Evolutionary conservation across 2,113 vertebrate genomes (phyloP).

Genomic region (Chiloscyllium plagiosum): DNA sequence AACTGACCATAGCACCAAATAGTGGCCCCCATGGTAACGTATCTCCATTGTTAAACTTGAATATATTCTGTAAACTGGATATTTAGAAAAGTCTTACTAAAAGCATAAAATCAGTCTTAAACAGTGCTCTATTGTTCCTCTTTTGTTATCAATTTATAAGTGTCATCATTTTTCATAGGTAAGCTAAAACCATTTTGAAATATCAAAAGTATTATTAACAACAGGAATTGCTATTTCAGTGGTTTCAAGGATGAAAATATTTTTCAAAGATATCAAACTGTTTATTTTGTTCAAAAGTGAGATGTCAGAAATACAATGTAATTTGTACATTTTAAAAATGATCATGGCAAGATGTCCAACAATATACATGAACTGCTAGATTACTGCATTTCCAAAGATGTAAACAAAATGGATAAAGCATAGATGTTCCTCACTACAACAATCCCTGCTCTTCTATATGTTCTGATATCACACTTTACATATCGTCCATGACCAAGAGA

Average conservation of each 20-base stretch:
- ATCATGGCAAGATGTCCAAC: neutral
- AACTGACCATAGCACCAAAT: slow-evolving; percentile 51
- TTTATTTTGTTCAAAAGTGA: neutral
- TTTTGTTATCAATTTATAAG: neutral
- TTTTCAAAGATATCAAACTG: neutral
- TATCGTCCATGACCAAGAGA: neutral
- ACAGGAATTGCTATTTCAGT: neutral
- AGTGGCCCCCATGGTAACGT: slow-evolving; percentile 46
- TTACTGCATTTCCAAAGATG: neutral
- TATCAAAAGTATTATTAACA: neutral
- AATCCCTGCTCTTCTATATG: neutral
- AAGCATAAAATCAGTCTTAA: neutral
- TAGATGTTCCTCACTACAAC: neutral
- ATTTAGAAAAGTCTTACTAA: neutral
- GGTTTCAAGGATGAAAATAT: neutral
- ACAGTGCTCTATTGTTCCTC: neutral
- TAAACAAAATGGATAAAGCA: neutral
- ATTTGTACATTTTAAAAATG: neutral
- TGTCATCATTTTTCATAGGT: neutral
- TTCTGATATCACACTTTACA: neutral
- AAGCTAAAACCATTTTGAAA: neutral
- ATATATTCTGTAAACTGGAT: slow-evolving; percentile 52
- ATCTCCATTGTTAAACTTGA: slow-evolving; percentile 43
- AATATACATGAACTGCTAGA: neutral
- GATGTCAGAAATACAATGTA: neutral